phyloP scores from a whole-genome alignment of 1,140 invertebrate species.

The Archegozetes longisetosus region DNA sequence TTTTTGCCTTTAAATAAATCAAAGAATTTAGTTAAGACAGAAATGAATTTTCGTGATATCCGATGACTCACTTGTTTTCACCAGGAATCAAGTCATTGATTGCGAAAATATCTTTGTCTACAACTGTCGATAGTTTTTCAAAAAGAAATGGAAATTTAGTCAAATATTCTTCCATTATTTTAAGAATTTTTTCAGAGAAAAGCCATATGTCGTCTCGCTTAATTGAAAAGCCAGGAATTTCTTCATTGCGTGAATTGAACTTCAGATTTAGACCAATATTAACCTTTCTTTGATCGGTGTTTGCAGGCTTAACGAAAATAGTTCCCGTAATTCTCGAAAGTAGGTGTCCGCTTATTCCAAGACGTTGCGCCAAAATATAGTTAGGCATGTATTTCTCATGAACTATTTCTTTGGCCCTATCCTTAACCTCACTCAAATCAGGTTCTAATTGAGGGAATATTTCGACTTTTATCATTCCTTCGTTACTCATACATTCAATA shows the following conservation, averaged over 20 bases:
- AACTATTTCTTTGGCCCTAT: slow-evolving; percentile 16
- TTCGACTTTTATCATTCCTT: slow-evolving; percentile 37
- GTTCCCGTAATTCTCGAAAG: slow-evolving; percentile 68
- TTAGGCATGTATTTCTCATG: slow-evolving; percentile 19
- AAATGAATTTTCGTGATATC: neutral
- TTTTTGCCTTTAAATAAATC: slow-evolving; percentile 17
- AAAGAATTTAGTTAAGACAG: slow-evolving; percentile 6
- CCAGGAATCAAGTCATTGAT: slow-evolving; percentile 47
- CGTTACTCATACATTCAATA: slow-evolving; percentile 23
- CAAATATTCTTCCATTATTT: slow-evolving; percentile 51
- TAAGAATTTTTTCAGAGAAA: slow-evolving; percentile 57
- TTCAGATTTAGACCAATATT: slow-evolving; percentile 87
- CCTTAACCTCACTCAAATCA: slow-evolving; percentile 26
- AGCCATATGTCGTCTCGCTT: slow-evolving; percentile 49
- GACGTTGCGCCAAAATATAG: slow-evolving; percentile 32
- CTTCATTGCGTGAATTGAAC: slow-evolving; percentile 56
- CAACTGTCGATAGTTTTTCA: slow-evolving; percentile 29
- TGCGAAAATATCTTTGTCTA: slow-evolving; percentile 40
- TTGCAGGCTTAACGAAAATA: slow-evolving; percentile 40
- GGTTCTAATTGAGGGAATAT: slow-evolving; percentile 36
- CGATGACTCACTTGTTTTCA: slow-evolving; percentile 17
- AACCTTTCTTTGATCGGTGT: slow-evolving; percentile 36
- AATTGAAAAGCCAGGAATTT: slow-evolving; percentile 61
- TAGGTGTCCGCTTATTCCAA: slow-evolving; percentile 47
- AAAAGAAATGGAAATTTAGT: slow-evolving; percentile 55